Percentiles rank a stretch among this genome's conserved stretches.
Conservation (phyloP, 2,113 vertebrate species). For the Coryphaenoides rupestris region DNA sequence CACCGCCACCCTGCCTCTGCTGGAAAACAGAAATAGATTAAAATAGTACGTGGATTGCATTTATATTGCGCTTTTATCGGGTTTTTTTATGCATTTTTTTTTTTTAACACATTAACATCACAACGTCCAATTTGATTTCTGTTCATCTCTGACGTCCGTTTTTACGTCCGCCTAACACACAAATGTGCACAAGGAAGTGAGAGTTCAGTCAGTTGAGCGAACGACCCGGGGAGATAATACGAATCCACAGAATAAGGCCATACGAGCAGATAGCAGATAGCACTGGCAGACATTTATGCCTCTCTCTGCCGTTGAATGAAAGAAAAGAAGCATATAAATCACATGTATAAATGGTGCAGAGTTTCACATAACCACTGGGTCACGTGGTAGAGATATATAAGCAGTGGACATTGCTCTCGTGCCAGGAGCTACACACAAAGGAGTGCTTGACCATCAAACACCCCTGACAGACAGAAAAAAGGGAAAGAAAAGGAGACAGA, state of each 20-base stretch:
- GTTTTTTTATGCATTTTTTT: too few relatives aligned
- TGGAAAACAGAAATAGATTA: too few relatives aligned
- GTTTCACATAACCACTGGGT: too few relatives aligned
- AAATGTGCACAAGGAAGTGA: slow-evolving; percentile 26
- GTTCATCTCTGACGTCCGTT: slow-evolving; percentile 52
- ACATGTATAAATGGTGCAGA: too few relatives aligned
- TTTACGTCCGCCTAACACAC: slow-evolving; percentile 52
- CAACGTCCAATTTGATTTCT: slow-evolving; percentile 50
- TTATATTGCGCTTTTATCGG: too few relatives aligned
- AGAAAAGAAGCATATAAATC: too few relatives aligned
- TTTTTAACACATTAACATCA: slow-evolving; percentile 19
- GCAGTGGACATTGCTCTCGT: too few relatives aligned
- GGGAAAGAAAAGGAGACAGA: neutral
- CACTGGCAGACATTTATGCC: too few relatives aligned
- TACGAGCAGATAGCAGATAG: too few relatives aligned
- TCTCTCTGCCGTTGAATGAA: too few relatives aligned
- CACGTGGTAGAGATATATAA: too few relatives aligned
- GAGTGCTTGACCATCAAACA: neutral
- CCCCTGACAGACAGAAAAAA: slow-evolving; percentile 24
- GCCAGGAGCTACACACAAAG: neutral
- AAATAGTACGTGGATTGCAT: too few relatives aligned
- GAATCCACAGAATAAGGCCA: neutral
- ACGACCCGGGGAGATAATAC: slow-evolving; percentile 37
- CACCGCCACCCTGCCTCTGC: slow-evolving; percentile 75
- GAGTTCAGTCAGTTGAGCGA: slow-evolving; percentile 50